Evolutionary conservation across 2,888 invertebrate species (phyloP), one percentile per base, ranked within the genome.

Genomic region (Tetramorium bicarinatum): DNA sequence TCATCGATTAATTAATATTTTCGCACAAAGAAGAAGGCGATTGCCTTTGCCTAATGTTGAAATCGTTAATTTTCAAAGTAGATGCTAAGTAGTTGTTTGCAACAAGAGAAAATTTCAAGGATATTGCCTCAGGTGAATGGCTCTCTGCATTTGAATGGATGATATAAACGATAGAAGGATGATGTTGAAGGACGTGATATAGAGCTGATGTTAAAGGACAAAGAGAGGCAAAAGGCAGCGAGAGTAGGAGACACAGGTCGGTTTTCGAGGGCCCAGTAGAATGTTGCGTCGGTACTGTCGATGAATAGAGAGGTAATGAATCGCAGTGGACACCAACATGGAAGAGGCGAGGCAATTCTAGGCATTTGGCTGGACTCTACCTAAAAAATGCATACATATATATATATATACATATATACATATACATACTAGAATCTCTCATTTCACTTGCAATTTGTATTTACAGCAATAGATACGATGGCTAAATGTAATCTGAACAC

Each of bases 291-390:
- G 85, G 93, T 92, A 93, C 91, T 92, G 93, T 93, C 94, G 93
- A 93, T 94, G 94, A 94, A 94, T 94, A 94, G 94, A 94, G 93
- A 94, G 93, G 93, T 94, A 94, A 94, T 94, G 94, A 94, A 94
- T 94, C 93, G 93, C 93, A 93, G 91, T 92, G 94, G 94, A 94
- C 94, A 94, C 93, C 92, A 93, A 94, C 94, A 94, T 92, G 94
- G 92, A 94, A 94, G 93, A 93, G 94, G 94, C 94, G 94, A 94
- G 94, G 92, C 94, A 91, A 92, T 92, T 91, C 91, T 90, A 91
- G 91, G 92, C 92, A 91, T 90, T 91, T 86, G 83, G 90, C 91
- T 87, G 87, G 54, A 54, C 84, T 83, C 85, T 90, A 90, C 92
- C 87, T 88, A 89, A 87, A 89, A 91, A 91, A 92, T 92, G 93